phyloP scores from a whole-genome alignment of 2,113 vertebrate species.

The Pteropus alecto region DNA sequence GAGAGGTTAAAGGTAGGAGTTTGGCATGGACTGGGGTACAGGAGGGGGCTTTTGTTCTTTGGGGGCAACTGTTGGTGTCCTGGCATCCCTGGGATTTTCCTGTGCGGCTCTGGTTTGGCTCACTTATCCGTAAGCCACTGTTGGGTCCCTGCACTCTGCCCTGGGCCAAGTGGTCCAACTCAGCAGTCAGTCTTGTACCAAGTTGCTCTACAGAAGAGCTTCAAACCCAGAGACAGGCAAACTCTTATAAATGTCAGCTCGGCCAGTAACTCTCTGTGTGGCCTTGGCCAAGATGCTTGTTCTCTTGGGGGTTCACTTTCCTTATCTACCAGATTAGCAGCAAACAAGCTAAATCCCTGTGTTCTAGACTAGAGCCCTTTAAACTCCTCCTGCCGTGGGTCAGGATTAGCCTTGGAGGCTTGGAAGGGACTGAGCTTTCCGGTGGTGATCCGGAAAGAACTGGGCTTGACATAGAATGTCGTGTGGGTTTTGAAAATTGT shows the following conservation, averaged over 20 bases:
- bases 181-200: neutral
- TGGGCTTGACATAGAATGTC: neutral
- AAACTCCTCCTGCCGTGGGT: neutral
- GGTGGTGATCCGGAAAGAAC: neutral
- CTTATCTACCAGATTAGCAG: neutral
- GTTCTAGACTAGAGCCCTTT: neutral
- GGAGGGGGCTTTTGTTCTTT: neutral
- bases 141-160: neutral
- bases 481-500: neutral
- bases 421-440: neutral
- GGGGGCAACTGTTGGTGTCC: neutral
- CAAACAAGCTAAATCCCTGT: neutral
- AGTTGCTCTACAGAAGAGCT: neutral
- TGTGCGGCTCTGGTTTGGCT: neutral
- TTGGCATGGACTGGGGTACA: neutral
- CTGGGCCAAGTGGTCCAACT: neutral
- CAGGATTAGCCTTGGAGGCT: neutral
- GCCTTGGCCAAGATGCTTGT: neutral
- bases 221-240: neutral
- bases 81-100: neutral
- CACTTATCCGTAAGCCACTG: neutral
- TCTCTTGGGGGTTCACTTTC: neutral
- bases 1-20: neutral
- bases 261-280: neutral
- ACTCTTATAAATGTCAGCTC: neutral